phyloP scores from a whole-genome alignment of 2,113 vertebrate genomes.

The Antechinus stuartii region DNA sequence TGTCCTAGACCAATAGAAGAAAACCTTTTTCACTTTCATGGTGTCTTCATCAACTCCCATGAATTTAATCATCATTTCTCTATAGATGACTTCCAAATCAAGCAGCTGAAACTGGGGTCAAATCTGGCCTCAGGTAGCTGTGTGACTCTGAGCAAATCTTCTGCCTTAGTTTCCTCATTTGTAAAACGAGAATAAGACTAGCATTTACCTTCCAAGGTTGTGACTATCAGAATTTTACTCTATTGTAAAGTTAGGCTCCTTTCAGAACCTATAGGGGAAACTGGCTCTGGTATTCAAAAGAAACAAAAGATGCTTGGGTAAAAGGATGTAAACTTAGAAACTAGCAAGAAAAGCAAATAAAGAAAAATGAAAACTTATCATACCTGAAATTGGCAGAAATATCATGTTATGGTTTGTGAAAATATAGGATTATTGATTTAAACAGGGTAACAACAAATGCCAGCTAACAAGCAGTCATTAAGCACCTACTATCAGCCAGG shows the following conservation, averaged over 20 bases:
- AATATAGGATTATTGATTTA: background rate
- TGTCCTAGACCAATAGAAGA: background rate
- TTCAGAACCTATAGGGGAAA: background rate
- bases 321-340: background rate
- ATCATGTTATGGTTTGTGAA: background rate
- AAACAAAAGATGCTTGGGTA: background rate
- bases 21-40: background rate
- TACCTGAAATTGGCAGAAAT: background rate
- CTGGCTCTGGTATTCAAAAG: background rate
- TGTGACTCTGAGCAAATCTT: too few relatives aligned
- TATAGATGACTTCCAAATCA: background rate
- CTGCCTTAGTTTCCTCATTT: too few relatives aligned
- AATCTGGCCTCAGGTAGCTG: too few relatives aligned
- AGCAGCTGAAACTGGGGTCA: background rate
- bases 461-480: background rate
- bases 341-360: background rate
- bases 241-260: background rate
- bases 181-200: too few relatives aligned
- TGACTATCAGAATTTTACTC: too few relatives aligned
- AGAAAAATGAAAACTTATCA: background rate
- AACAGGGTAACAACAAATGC: background rate
- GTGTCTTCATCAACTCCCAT: background rate
- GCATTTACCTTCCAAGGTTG: too few relatives aligned
- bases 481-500: background rate
- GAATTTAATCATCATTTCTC: background rate